phyloP scores from a whole-genome alignment of 2,113 vertebrate genomes.

The Dasyurus viverrinus region DNA sequence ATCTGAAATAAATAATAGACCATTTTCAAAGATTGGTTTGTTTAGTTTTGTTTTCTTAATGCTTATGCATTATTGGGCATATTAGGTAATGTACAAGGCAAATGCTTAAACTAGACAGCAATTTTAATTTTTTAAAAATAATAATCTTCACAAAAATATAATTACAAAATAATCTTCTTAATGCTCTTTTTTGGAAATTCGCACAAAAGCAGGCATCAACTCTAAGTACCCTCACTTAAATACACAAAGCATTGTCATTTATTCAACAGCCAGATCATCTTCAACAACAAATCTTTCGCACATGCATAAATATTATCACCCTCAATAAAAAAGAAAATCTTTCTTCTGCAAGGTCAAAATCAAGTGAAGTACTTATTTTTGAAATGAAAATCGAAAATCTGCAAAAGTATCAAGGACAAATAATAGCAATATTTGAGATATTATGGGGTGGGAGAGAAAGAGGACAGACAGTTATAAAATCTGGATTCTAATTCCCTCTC shows the following conservation, averaged over 20 bases:
- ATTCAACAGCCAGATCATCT: constrained; percentile 17
- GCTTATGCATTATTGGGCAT: not conserved
- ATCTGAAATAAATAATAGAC: constrained; percentile 55
- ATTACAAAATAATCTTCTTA: constrained; percentile 55
- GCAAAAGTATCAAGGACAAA: not conserved
- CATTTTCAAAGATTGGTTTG: constrained; percentile 24
- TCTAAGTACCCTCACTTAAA: not conserved
- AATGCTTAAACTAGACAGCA: constrained; percentile 35
- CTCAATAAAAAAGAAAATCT: not conserved
- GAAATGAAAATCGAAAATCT: constrained; percentile 24
- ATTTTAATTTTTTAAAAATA: not conserved
- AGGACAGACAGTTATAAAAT: too few relatives aligned
- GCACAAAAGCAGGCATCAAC: constrained; percentile 28
- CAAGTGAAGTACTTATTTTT: not conserved
- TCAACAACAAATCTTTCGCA: constrained; percentile 15
- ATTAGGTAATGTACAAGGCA: not conserved
- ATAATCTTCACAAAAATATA: constrained; percentile 56
- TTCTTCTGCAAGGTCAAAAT: not conserved
- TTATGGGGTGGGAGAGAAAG: not conserved
- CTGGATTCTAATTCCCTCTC: not conserved
- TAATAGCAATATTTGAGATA: not conserved
- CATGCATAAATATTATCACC: constrained; percentile 4
- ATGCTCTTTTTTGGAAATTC: constrained; percentile 42
- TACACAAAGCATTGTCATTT: constrained; percentile 2
- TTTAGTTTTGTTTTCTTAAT: constrained; percentile 41